Conservation (phyloP, 2,113 vertebrate species). For the Orycteropus afer region DNA sequence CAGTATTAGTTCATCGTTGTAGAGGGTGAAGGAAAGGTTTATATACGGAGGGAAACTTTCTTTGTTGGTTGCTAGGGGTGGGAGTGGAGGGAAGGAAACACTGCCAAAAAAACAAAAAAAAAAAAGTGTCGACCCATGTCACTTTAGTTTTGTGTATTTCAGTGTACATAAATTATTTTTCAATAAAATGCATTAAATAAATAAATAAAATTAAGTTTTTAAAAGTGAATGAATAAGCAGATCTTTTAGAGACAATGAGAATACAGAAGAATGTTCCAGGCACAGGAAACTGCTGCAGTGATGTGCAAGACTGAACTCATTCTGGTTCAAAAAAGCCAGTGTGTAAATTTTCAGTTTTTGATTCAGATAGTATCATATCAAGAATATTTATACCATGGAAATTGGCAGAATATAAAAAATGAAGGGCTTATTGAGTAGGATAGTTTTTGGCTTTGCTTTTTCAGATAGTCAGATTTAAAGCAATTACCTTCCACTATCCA, state of each 20-base stretch:
- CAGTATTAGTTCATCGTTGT: too few species aligned
- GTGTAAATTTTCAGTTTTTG: neutral
- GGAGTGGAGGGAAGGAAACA: too few species aligned
- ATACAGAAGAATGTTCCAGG: neutral
- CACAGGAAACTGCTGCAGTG: neutral
- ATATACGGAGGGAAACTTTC: too few species aligned
- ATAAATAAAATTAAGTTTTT: neutral
- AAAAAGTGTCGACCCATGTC: too few species aligned
- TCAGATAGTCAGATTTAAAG: neutral
- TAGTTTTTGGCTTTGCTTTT: neutral
- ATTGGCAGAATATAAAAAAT: neutral
- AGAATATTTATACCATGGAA: neutral
- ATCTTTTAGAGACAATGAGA: neutral
- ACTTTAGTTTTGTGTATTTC: too few species aligned
- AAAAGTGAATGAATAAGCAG: neutral
- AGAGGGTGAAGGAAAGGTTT: too few species aligned
- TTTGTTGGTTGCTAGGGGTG: too few species aligned
- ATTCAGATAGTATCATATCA: neutral
- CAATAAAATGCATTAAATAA: too few species aligned
- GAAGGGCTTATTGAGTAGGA: rapidly evolving
- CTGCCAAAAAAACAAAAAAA: too few species aligned
- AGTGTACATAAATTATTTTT: too few species aligned
- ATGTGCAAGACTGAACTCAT: neutral
- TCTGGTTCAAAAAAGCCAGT: neutral
- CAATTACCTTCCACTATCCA: neutral